Conservation (phyloP, 2,113 vertebrate genomes). For the Fulmarus glacialis region DNA sequence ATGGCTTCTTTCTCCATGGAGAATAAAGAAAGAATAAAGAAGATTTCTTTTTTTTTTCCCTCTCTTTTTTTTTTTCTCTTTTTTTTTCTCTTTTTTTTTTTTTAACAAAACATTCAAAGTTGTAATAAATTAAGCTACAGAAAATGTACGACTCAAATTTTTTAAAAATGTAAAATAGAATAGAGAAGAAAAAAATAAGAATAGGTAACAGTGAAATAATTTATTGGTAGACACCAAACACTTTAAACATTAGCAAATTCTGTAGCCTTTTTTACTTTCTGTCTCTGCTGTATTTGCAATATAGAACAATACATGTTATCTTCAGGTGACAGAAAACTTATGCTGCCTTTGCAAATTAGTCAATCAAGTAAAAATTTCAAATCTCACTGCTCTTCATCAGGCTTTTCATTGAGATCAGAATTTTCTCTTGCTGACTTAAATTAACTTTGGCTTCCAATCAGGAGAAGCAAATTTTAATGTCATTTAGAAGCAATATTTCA, state of each 20-base stretch:
- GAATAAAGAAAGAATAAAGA: background rate
- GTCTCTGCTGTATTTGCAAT: background rate
- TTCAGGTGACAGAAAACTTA: background rate
- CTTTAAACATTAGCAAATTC: background rate
- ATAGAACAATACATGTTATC: background rate
- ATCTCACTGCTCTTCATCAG: background rate
- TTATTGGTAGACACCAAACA: background rate
- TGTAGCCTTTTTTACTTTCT: background rate
- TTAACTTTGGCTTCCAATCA: background rate
- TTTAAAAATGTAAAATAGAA: fast-evolving
- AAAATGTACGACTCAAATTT: fast-evolving
- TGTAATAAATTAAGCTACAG: background rate
- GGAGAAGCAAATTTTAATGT: background rate
- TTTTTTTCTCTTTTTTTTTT: background rate
- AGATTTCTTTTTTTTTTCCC: background rate
- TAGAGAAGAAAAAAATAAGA: background rate
- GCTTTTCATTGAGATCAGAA: background rate
- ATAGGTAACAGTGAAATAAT: background rate
- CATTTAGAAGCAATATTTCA: background rate
- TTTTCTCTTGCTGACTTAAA: background rate
- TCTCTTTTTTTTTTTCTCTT: background rate
- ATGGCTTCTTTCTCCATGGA: background rate
- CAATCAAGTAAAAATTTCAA: background rate
- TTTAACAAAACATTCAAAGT: background rate
- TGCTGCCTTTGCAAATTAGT: background rate